Base-by-base conservation (phyloP, 2,888 invertebrate species). In the Antitype chi region DNA sequence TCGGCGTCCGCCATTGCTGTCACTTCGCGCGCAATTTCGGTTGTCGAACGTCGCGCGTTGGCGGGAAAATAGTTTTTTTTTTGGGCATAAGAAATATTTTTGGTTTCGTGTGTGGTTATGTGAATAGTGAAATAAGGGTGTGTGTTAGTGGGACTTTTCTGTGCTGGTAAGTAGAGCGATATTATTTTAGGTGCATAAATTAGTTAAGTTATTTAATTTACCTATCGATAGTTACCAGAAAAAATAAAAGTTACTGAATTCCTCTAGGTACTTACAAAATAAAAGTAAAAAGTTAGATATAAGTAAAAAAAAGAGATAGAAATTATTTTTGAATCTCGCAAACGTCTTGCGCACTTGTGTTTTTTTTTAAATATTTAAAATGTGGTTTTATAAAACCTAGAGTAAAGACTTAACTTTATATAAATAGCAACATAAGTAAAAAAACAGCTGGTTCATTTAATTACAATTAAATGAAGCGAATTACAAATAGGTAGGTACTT, bases 11-110 rank as follows among this genome's bases (percentile, higher is more conserved):
- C 89, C 89, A 87, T 87, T 81, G 80, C 90, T 89, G 91, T 90
- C 90, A 90, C 89, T 89, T 91, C 87, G 85, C 88, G 90, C 87
- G 88, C 78, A 79, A 87, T 88, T 91, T 88, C 81, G 90, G 83
- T 62, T 87, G 75, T 79, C 85, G 86, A 84, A 77, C 72, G 87
- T 79, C 84, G 83, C 78, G 73, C 70, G 75, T 78, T 80, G 80
- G 85, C 87, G 86, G 82, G 83, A 86, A 88, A 83, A 68, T 66
- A 53, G 64, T 60, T 77, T 70, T 60, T 52, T 72, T 66, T 76
- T 28, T 13, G 23, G 20, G 43, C 49, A 75, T 72, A 70, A 2
- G n/a, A 73, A 75, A 69, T 57, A 64, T 52, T 76, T 71, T 68
- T 52, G 17, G 28, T 74, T 75, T 60, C 38, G 88, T 88, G 82